These are phyloP conservation scores for Gadopsis marmoratus DNA, from an alignment of 2,797 vertebrate genomes.

Conservation along the genomic window DNA sequence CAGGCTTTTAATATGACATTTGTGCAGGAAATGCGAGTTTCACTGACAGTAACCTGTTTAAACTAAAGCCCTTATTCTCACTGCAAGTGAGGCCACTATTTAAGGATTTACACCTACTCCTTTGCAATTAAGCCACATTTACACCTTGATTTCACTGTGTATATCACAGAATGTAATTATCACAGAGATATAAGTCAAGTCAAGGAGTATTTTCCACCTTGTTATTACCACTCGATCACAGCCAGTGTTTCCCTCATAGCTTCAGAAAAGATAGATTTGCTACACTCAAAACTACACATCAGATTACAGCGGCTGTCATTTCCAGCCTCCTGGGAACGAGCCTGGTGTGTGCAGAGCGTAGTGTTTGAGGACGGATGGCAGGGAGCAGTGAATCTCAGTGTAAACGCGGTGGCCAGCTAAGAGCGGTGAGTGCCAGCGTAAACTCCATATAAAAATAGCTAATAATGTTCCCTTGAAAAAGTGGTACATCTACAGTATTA, in stretches of 20 bases:
- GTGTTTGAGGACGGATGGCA: conserved; percentile 45
- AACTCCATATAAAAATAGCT: conserved; percentile 76
- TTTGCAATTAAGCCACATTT: background rate
- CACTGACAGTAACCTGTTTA: background rate
- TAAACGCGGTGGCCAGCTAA: conserved; percentile 51
- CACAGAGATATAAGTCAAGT: conserved; percentile 14
- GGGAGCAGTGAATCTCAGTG: conserved; percentile 35
- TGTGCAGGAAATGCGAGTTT: background rate
- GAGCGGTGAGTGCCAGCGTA: conserved; percentile 60
- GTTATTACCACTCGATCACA: conserved; percentile 26
- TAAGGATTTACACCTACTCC: background rate
- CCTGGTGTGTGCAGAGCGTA: conserved; percentile 26
- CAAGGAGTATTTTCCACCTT: conserved; percentile 21
- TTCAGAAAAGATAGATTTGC: conserved; percentile 55
- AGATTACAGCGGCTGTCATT: conserved; percentile 60
- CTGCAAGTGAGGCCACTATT: background rate
- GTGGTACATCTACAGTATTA: conserved; percentile 72
- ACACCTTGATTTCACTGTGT: background rate
- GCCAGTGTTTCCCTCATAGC: conserved; percentile 42
- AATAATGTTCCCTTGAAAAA: conserved; percentile 73
- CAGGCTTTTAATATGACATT: background rate
- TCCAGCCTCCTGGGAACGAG: conserved; percentile 49
- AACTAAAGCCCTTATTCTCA: background rate
- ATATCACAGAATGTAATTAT: background rate
- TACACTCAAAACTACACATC: conserved; percentile 50